Evolutionary conservation across 2,888 invertebrate species (phyloP).

Genomic region (Allygus modestus): DNA sequence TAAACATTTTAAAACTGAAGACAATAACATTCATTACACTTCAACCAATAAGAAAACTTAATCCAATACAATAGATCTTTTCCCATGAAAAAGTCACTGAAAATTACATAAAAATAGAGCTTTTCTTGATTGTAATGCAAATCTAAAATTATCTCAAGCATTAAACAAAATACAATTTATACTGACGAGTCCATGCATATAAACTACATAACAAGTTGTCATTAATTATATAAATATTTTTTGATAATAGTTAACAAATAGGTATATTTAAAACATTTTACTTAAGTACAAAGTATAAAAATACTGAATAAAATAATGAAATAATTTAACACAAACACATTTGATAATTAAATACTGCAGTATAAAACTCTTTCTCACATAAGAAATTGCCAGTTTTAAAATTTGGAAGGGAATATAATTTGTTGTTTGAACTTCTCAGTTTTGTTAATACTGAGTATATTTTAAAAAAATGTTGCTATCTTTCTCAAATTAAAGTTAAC

Average conservation of each 20-base stretch:
- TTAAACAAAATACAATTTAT: neutral
- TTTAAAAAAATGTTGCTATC: too few relatives aligned
- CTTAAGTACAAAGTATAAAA: constrained; percentile 38
- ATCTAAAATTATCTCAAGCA: too few relatives aligned
- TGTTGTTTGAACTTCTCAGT: neutral
- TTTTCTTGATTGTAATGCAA: too few relatives aligned
- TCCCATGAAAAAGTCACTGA: too few relatives aligned
- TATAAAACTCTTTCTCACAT: constrained; percentile 13
- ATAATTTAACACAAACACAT: constrained; percentile 27
- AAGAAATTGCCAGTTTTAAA: neutral
- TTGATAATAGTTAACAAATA: constrained; percentile 25
- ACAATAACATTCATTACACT: too few relatives aligned
- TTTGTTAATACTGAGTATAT: too few relatives aligned
- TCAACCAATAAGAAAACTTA: too few relatives aligned
- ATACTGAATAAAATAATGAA: constrained; percentile 29
- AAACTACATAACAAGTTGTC: constrained; percentile 31
- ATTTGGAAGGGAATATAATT: neutral
- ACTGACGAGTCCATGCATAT: neutral
- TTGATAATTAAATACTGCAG: neutral
- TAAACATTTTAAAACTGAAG: too few relatives aligned
- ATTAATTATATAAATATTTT: constrained; percentile 1
- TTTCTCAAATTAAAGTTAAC: neutral
- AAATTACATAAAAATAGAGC: too few relatives aligned
- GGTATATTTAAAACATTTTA: constrained; percentile 6
- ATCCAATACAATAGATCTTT: too few relatives aligned